phyloP scores from a whole-genome alignment of 2,797 vertebrate species.

The Paedocypris micromegethes region DNA sequence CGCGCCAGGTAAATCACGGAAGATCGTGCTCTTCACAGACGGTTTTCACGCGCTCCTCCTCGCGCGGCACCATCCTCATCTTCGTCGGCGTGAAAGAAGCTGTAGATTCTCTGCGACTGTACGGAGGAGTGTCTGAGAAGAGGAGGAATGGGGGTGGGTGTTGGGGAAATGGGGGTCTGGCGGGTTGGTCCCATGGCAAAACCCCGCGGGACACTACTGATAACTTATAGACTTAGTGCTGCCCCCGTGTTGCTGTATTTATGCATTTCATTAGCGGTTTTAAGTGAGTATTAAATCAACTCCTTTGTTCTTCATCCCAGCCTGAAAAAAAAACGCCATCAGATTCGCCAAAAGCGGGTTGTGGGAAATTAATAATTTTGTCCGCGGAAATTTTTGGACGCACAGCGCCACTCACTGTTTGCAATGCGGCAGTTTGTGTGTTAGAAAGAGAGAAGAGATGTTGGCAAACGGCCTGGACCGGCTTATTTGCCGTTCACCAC shows the following conservation, averaged over 20 bases:
- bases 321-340: neutral
- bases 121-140: constrained; percentile 65
- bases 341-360: neutral
- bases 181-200: constrained; percentile 27
- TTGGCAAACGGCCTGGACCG: constrained; percentile 22
- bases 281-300: constrained; percentile 3
- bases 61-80: constrained; percentile 33
- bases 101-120: constrained; percentile 66
- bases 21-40: neutral
- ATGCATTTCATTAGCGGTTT: constrained; percentile 21
- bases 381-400: constrained; percentile 20
- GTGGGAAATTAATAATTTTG: neutral
- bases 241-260: constrained; percentile 12
- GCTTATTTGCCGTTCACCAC: constrained; percentile 7
- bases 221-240: constrained; percentile 19
- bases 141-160: constrained; percentile 59
- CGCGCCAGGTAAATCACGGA: constrained; percentile 3
- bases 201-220: constrained; percentile 35
- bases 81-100: constrained; percentile 45
- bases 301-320: neutral
- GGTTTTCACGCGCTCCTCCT: constrained; percentile 25
- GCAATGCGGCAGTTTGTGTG: constrained; percentile 10
- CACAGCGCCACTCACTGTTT: constrained; percentile 47
- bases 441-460: constrained; percentile 10
- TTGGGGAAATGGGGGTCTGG: constrained; percentile 56